Base-by-base conservation (phyloP, 2,113 vertebrate species). In the Xenus cinereus region DNA sequence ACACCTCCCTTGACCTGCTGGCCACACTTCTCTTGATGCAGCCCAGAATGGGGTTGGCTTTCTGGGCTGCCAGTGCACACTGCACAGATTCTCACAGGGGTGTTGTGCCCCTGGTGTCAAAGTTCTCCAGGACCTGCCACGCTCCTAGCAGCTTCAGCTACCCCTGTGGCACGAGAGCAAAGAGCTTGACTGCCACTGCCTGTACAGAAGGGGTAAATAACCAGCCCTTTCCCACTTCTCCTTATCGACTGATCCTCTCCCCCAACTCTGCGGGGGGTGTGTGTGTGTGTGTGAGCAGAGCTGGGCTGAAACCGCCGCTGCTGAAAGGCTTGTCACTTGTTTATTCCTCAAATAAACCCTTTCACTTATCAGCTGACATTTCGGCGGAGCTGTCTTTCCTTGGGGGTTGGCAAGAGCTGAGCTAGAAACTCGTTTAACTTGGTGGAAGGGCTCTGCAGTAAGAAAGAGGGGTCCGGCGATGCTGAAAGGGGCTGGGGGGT, bases 321-420 rank as follows among this genome's bases (percentile, higher is more conserved):
- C 84, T 62, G 22, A 43, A 89, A 87, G 35, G 12, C 46, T 87
- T 83, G n/a, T 74, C 32, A 67, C 39, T 87, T 50, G 37, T 85
- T 96, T 87, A 80, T 95, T 89, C 80, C 56, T 84, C 83, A 95
- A 10, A 91, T 82, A 92, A 93, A 81, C 24, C 9, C 60, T 81
- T 84, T 82, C 10, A 56, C 95, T 78, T 89, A 41, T 79, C 62
- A 87, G 48, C 45, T 95, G 90, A 77, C 74, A 73, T 95, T 95
- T 94, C 0, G 1, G 39, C 62, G 77, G 80, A 76, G 45, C 39
- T 92, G 27, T 62, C 62, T 82, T 88, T 95, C 66, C 62, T 54
- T 35, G 28, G 48, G 66, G 62, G 45, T 87, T 68, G 80, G 54
- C 81, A 92, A 74, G n/a, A 89, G 7, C 56, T 28, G 74, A 87